Conservation (phyloP, 2,888 invertebrate genomes). For the Tetragonisca angustula region DNA sequence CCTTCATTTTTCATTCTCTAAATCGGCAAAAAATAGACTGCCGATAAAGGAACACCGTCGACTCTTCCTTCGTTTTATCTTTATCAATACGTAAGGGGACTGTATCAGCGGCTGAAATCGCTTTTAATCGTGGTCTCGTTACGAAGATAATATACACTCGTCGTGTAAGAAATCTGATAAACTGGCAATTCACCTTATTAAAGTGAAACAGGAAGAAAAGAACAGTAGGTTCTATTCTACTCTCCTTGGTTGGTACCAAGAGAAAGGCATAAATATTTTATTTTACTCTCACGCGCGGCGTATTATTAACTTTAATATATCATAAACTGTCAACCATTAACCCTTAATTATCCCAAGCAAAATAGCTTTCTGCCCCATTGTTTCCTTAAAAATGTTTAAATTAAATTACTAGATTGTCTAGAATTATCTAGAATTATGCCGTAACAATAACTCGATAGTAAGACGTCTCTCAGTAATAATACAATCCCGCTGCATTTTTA, state of each 20-base stretch:
- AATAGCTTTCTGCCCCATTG: neutral
- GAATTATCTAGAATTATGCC: neutral
- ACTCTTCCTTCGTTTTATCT: conserved; percentile 12
- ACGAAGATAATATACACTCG: neutral
- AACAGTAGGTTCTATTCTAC: neutral
- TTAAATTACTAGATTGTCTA: neutral
- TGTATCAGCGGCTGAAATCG: conserved; percentile 9
- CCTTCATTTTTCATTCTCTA: conserved; percentile 26
- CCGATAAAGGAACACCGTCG: conserved; percentile 13
- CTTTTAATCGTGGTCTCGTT: conserved; percentile 9
- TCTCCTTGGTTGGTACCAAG: neutral
- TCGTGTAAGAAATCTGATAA: conserved; percentile 4
- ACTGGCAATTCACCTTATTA: neutral
- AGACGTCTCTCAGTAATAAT: neutral
- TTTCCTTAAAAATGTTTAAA: neutral
- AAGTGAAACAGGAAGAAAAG: neutral
- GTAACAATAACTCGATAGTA: neutral
- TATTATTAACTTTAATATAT: neutral
- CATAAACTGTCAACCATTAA: neutral
- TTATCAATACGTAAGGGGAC: conserved; percentile 19
- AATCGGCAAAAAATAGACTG: conserved; percentile 32
- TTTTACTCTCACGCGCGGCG: no score
- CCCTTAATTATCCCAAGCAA: neutral
- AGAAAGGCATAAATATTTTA: neutral
- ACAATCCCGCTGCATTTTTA: neutral